Conservation (phyloP, 2,113 vertebrate genomes). For the Chaenocephalus aceratus region DNA sequence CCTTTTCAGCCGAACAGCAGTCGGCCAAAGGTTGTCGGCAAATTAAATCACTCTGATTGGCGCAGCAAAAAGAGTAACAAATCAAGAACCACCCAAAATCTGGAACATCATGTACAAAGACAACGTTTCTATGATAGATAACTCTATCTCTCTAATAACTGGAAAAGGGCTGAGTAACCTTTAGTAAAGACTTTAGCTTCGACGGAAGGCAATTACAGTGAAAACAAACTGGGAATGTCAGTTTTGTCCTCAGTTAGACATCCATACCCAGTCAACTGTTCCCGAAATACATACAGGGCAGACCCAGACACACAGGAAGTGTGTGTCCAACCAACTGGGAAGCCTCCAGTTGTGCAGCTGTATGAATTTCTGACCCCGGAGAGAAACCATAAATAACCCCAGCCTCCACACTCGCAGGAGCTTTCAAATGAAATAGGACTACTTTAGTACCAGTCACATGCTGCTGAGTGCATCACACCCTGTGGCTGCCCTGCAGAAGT, state of each 20-base stretch:
- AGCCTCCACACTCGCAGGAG: not conserved
- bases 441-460: slow-evolving; percentile 32
- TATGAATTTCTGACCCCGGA: not conserved
- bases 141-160: not conserved
- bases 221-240: not conserved
- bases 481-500: slow-evolving; percentile 2
- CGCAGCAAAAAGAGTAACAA: not conserved
- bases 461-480: slow-evolving; percentile 4
- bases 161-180: slow-evolving; percentile 15
- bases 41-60: no score
- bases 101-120: not conserved
- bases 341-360: slow-evolving; percentile 10
- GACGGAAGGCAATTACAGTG: slow-evolving; percentile 7
- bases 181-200: slow-evolving; percentile 31
- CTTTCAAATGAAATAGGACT: not conserved
- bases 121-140: slow-evolving; percentile 5
- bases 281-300: not conserved
- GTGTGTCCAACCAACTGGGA: not conserved
- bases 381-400: slow-evolving; percentile 7
- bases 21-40: no score
- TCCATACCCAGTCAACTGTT: not conserved
- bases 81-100: not conserved
- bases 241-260: slow-evolving; percentile 10
- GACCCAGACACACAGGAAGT: not conserved
- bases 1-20: no score